A percentile compares a stretch with the other conserved stretches of the same genome.
phyloP scores from a whole-genome alignment of 1,140 invertebrate species.

The Coptotermes formosanus region DNA sequence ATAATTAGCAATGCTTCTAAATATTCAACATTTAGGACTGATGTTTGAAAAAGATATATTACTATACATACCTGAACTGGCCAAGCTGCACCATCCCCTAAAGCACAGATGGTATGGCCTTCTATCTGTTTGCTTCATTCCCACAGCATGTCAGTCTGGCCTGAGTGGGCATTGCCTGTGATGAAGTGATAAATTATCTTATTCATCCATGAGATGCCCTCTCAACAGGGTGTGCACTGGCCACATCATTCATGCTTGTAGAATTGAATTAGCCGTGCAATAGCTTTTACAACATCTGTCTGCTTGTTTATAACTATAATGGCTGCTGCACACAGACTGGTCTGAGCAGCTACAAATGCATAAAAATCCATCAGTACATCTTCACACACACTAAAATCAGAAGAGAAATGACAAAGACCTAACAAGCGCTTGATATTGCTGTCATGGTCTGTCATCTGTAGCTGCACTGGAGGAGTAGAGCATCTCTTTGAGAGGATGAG shows the following conservation, averaged over 20 bases:
- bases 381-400: slow-evolving; percentile 79
- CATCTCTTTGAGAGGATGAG: too few species aligned
- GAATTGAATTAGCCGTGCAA: slow-evolving; percentile 93
- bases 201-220: slow-evolving; percentile 98
- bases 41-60: not conserved
- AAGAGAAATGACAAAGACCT: not conserved
- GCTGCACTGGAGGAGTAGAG: too few species aligned
- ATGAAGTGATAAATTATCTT: slow-evolving; percentile 93
- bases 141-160: slow-evolving; percentile 99
- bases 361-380: slow-evolving; percentile 98
- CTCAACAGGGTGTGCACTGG: slow-evolving; percentile 97
- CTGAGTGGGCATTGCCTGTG: slow-evolving; percentile 86
- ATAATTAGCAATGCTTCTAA: too few species aligned
- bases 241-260: slow-evolving; percentile 99
- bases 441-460: too few species aligned
- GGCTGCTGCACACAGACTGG: slow-evolving; percentile 95
- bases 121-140: slow-evolving; percentile 99
- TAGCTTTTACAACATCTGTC: slow-evolving; percentile 96
- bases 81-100: slow-evolving; percentile 99
- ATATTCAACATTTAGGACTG: too few species aligned
- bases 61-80: slow-evolving; percentile 80
- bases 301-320: slow-evolving; percentile 99
- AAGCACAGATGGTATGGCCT: slow-evolving; percentile 98
- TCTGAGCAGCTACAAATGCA: slow-evolving; percentile 88
- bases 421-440: too few species aligned